These are phyloP conservation scores for Brachionus plicatilis DNA, from an alignment of 1,140 invertebrate genomes.

Conservation along the genomic window DNA sequence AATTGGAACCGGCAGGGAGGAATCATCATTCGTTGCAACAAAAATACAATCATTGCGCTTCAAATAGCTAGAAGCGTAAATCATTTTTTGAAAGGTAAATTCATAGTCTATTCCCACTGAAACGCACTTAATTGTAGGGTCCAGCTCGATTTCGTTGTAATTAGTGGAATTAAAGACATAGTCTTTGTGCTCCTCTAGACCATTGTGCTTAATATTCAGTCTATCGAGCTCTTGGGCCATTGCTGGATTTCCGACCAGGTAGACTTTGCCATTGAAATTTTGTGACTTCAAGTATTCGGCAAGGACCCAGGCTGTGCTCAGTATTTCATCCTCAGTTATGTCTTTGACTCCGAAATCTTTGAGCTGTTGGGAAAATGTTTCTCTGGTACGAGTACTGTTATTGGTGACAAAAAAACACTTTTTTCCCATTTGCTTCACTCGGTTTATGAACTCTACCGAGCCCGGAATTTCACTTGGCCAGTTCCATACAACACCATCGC, in stretches of 20 bases:
- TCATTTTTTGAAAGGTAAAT: slow-evolving; percentile 80
- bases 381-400: slow-evolving; percentile 79
- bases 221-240: slow-evolving; percentile 72
- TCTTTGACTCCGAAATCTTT: slow-evolving; percentile 65
- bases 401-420: slow-evolving; percentile 85
- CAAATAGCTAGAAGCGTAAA: slow-evolving; percentile 80
- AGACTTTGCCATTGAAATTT: slow-evolving; percentile 74
- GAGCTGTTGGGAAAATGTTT: slow-evolving; percentile 72
- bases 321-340: slow-evolving; percentile 65
- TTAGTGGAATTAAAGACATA: neutral
- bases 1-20: slow-evolving; percentile 60
- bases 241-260: slow-evolving; percentile 73
- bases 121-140: slow-evolving; percentile 60
- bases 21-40: slow-evolving; percentile 87
- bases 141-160: neutral
- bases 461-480: slow-evolving; percentile 65
- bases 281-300: slow-evolving; percentile 71
- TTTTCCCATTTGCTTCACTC: slow-evolving; percentile 64
- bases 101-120: slow-evolving; percentile 86
- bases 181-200: slow-evolving; percentile 65
- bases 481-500: slow-evolving; percentile 73
- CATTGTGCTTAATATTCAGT: slow-evolving; percentile 68
- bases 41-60: slow-evolving; percentile 68
- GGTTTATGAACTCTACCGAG: slow-evolving; percentile 67
- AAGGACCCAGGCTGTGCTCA: slow-evolving; percentile 74